Evolutionary conservation across 1,140 invertebrate genomes (phyloP).

Genomic region (Polyergus mexicanus): DNA sequence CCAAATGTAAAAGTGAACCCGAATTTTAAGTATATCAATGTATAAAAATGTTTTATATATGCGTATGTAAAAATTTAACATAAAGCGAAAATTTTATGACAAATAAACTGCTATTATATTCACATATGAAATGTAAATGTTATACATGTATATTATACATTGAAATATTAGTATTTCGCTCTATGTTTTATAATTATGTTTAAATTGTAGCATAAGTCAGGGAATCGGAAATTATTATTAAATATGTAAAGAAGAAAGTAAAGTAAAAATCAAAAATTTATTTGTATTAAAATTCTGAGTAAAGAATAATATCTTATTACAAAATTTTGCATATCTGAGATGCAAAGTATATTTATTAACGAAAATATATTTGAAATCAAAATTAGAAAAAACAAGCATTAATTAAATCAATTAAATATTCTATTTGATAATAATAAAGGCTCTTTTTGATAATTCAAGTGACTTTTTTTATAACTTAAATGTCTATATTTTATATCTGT

Average conservation of each 20-base stretch:
- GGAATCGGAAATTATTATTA: background rate
- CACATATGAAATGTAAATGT: conserved; percentile 58
- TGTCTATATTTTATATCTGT: conserved; percentile 46
- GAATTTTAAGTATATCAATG: background rate
- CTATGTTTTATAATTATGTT: conserved; percentile 52
- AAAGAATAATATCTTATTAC: conserved; percentile 38
- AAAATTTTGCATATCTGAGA: conserved; percentile 42
- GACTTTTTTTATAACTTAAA: conserved; percentile 55
- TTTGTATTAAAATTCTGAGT: conserved; percentile 9
- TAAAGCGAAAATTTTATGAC: conserved; percentile 15
- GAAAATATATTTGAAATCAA: conserved; percentile 19
- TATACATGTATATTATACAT: conserved; percentile 46
- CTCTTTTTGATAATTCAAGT: conserved; percentile 53
- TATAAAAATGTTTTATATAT: conserved; percentile 47
- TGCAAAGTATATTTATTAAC: conserved; percentile 37
- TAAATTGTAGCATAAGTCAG: conserved; percentile 18
- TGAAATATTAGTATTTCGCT: conserved; percentile 45
- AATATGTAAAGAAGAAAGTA: conserved; percentile 15
- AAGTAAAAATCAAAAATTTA: conserved; percentile 20
- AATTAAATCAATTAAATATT: conserved; percentile 5
- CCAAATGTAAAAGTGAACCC: background rate
- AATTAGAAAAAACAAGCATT: too few relatives aligned
- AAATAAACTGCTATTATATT: conserved; percentile 41
- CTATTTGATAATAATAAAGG: conserved; percentile 53
- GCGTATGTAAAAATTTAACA: conserved; percentile 24